Evolutionary conservation across 2,888 invertebrate genomes (phyloP).

Genomic region (Drosophila lutescens): DNA sequence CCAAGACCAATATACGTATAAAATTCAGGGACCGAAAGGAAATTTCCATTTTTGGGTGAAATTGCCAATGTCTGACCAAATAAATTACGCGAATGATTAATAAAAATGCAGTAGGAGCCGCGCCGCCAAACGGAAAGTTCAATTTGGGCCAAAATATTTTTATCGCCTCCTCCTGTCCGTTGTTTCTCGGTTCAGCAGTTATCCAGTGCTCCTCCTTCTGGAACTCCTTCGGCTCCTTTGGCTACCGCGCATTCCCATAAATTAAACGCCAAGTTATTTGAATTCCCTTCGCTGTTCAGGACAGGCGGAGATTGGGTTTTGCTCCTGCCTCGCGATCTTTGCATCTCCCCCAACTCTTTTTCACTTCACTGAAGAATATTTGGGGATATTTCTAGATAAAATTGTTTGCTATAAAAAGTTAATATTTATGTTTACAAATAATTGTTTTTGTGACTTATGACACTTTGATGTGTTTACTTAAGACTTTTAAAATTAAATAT

Average conservation of each 20-base stretch:
- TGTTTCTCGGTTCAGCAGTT: slow-evolving; percentile 51
- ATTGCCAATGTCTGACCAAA: slow-evolving; percentile 75
- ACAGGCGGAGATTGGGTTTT: slow-evolving; percentile 45
- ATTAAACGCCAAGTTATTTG: slow-evolving; percentile 83
- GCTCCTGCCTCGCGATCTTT: slow-evolving; percentile 28
- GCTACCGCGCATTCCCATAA: slow-evolving; percentile 81
- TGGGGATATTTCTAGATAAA: too few relatives aligned
- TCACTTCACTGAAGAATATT: not conserved
- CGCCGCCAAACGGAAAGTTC: slow-evolving; percentile 56
- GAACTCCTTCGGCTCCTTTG: slow-evolving; percentile 30
- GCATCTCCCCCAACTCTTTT: slow-evolving; percentile 33
- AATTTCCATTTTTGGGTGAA: slow-evolving; percentile 79
- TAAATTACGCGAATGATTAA: slow-evolving; percentile 81
- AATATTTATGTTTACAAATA: too few relatives aligned
- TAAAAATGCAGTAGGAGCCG: slow-evolving; percentile 67
- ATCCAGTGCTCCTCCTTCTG: not conserved
- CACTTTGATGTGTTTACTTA: too few relatives aligned
- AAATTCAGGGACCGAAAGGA: slow-evolving; percentile 18
- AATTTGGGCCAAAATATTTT: slow-evolving; percentile 78
- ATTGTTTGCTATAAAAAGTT: too few relatives aligned
- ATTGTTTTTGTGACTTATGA: too few relatives aligned
- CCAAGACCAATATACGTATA: not conserved
- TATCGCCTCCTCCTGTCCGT: slow-evolving; percentile 53
- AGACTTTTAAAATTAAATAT: too few relatives aligned
- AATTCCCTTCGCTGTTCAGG: slow-evolving; percentile 65